phyloP scores from a whole-genome alignment of 2,797 vertebrate genomes.

The Crossoptilon crossoptilon region DNA sequence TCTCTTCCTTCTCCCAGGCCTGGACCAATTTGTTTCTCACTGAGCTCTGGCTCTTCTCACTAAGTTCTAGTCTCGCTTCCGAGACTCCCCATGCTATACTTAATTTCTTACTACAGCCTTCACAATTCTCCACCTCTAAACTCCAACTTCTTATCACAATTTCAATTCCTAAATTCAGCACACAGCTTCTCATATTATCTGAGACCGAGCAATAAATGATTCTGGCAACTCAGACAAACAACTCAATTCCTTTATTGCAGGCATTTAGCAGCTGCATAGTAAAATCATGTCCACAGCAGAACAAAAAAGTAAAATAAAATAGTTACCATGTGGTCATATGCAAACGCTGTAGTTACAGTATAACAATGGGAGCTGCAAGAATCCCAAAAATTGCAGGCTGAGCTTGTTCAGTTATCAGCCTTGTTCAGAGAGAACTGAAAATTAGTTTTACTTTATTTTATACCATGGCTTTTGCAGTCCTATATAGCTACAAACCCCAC shows the following conservation, averaged over 20 bases:
- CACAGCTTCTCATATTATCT: background rate
- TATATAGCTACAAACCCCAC: background rate
- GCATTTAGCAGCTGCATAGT: background rate
- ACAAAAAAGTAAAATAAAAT: background rate
- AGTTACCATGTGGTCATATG: background rate
- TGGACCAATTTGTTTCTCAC: background rate
- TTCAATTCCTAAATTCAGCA: background rate
- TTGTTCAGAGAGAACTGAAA: background rate
- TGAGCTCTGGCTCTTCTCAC: background rate
- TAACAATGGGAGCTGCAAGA: background rate
- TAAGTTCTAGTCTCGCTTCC: background rate
- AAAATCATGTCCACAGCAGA: background rate
- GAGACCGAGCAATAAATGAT: background rate
- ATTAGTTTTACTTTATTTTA: background rate
- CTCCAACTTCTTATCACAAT: background rate
- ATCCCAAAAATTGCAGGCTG: background rate
- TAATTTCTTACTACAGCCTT: background rate
- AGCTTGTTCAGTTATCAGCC: background rate
- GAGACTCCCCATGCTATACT: background rate
- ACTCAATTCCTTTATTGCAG: background rate
- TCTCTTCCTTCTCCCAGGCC: background rate
- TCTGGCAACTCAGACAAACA: background rate
- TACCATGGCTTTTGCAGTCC: background rate
- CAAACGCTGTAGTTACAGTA: background rate
- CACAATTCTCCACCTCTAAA: background rate